Percentiles rank a stretch among this genome's conserved stretches.
These are phyloP conservation scores for Synanthedon tipuliformis DNA, from an alignment of 2,888 invertebrate genomes.

Conservation along the genomic window DNA sequence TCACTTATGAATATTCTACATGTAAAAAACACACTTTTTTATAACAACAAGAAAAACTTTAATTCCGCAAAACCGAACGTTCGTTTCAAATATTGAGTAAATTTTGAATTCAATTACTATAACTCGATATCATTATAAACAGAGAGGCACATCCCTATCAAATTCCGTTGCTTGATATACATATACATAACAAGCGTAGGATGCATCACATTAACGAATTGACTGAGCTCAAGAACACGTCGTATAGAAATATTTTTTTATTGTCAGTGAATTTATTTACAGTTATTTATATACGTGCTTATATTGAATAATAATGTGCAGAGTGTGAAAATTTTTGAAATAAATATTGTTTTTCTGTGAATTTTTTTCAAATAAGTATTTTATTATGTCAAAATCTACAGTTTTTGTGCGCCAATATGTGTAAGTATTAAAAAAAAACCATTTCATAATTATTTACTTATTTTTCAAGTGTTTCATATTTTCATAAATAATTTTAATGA, in stretches of 20 bases:
- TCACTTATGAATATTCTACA: no score
- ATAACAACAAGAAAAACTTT: no score
- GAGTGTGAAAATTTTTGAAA: background rate
- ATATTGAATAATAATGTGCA: background rate
- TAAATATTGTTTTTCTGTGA: background rate
- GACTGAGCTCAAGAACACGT: constrained; percentile 19
- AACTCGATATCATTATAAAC: background rate
- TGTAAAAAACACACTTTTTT: no score
- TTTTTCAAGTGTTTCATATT: no score
- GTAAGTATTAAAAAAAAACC: constrained; percentile 22
- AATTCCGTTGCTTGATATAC: background rate
- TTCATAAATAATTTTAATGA: no score
- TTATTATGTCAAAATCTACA: constrained; percentile 30
- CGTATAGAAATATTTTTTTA: constrained; percentile 2
- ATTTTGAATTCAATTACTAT: no score
- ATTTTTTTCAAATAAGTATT: background rate
- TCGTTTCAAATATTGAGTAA: no score
- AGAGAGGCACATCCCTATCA: constrained; percentile 22
- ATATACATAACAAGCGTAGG: background rate
- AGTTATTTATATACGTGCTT: no score
- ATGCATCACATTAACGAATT: constrained; percentile 25
- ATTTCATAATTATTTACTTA: no score
- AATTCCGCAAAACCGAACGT: no score
- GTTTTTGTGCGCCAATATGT: constrained; percentile 29
- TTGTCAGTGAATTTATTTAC: no score